Evolutionary conservation across 2,797 vertebrate genomes (phyloP), one percentile per base, ranked within the genome.

Genomic region (Coilia nasus): DNA sequence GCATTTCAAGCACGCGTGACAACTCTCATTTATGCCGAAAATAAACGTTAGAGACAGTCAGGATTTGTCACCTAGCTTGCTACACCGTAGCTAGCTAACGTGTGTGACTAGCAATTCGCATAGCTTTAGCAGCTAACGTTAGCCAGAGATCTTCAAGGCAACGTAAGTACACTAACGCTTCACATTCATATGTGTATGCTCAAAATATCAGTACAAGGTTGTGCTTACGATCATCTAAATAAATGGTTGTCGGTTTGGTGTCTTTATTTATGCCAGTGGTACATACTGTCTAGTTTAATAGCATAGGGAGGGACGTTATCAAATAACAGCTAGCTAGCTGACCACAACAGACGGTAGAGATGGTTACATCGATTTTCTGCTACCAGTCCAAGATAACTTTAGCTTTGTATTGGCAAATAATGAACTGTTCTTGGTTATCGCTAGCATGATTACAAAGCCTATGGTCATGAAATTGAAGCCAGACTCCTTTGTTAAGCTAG

Each of bases 231-330:
- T 78, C 6, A 44, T 78, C 35, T 44, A 6, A 41, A 81, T 82
- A 17, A 83, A 81, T 35, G 82, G 87, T 46, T 82, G 85, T 46
- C 83, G 64, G 31, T 85, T 46, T 85, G 86, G 84, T 57, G 83
- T 88, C 82, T 89, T 84, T 54, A 3, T 85, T 84, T 89, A 88
- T 91, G 92, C 87, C 89, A 54, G 14, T 54, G 50, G 14, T 54
- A 54, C 87, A 87, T 60, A 81, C 81, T 75, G 71, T 81, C 56
- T 87, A 60, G 85, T 25, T 85, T 82, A 64, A 87, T 85, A 89
- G 60, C 86, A 87, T 87, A 87, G 84, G 86, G 82, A 87, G 87
- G 56, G 82, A 86, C 81, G 44, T 64, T n/a, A 28, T 46, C 89
- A 86, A 91, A 86, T 85, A 88, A 89, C 86, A 85, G 17, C 75